These are phyloP conservation scores for Clivina fossor DNA, from an alignment of 2,888 invertebrate genomes.

Conservation along the genomic window DNA sequence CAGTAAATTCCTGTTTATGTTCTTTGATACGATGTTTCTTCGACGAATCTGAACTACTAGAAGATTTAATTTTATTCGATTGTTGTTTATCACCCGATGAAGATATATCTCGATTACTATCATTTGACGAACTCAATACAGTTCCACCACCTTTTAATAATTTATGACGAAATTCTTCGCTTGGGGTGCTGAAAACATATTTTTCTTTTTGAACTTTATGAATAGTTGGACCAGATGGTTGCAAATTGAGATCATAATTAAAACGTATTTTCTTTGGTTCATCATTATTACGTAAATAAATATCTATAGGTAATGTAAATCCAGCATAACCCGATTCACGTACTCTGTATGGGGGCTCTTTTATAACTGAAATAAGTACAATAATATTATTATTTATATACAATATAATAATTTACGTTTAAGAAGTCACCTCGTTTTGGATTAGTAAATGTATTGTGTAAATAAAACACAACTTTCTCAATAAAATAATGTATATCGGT, in stretches of 20 bases:
- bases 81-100: constrained; percentile 21
- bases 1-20: constrained; percentile 67
- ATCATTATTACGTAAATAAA: constrained; percentile 84
- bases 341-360: constrained; percentile 87
- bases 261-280: constrained; percentile 85
- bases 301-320: constrained; percentile 85
- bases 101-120: constrained; percentile 21
- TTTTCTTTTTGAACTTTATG: constrained; percentile 76
- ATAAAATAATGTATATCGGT: constrained; percentile 88
- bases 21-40: constrained; percentile 52
- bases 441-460: constrained; percentile 90
- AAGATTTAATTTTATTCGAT: constrained; percentile 49
- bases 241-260: constrained; percentile 83
- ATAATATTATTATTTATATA: too few species aligned
- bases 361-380: constrained; percentile 75
- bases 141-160: constrained; percentile 84
- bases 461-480: constrained; percentile 87
- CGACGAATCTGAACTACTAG: constrained; percentile 35
- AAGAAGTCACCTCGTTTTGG: constrained; percentile 92
- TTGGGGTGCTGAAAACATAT: constrained; percentile 80
- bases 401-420: constrained; percentile 6
- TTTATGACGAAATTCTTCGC: constrained; percentile 86
- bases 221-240: constrained; percentile 72
- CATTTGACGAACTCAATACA: constrained; percentile 43
- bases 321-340: constrained; percentile 97